Evolutionary conservation across 37 sponge, comb jelly and placozoan genomes (phyloP), one percentile per base, ranked within the genome.

Genomic region (Haliclona indistincta): DNA sequence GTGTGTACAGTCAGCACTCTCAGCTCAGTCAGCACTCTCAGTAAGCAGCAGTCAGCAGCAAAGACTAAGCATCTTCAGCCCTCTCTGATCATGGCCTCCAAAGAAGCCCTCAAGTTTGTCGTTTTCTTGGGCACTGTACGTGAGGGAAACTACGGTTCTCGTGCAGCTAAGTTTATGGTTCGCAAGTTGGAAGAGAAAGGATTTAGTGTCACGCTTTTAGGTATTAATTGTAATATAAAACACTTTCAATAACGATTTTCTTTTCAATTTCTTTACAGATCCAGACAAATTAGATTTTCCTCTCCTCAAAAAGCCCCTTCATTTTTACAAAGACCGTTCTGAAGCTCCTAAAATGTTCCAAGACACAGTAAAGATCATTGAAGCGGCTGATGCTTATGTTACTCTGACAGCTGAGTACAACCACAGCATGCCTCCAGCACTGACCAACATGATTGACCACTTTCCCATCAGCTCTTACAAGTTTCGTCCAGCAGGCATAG

Each of bases 381-480:
- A 28, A 39, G 82, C 54, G 10, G 85, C 89, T 29, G 97, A 96
- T 75, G 94, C 79, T 1, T 86, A 68, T 68, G 63, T 96, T 0
- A 34, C 90, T 23, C 56, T 93, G 26, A 65, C 91, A 15, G 90
- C 88, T 5, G 97, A 96, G 55, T 96, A 96, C 97, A 96, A 96
- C 76, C 88, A 86, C 73, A 33, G 77, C 66, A 67, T 96, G 15
- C 94, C 94, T 4, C 97, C 97, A 10, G 97, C 94, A 19, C 94
- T 96, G 35, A 81, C 89, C 75, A 96, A 96, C 77, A 47, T 90
- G 49, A 80, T 96, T 56, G 97, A 93, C 71, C 88, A 96, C 70
- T 96, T 96, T 73, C 84, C 89, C 39, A 53, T 62, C 30, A 23
- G 83, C 32, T 79, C 86, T 2, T 96, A 84, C 82, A 73, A 53